Evolutionary conservation across 2,888 invertebrate genomes (phyloP).

Genomic region (Tiphia femorata): DNA sequence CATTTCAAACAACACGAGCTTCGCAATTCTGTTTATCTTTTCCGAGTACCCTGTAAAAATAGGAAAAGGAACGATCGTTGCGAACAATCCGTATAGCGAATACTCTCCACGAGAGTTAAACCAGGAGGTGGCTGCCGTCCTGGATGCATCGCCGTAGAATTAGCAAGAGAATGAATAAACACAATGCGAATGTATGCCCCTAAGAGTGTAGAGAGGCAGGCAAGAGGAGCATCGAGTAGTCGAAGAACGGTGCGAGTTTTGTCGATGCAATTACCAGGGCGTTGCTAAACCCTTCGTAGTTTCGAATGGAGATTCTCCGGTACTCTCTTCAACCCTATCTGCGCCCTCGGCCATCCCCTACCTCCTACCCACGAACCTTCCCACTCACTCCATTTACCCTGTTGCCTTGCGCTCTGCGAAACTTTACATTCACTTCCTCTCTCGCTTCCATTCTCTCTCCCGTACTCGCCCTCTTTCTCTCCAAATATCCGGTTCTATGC

Average conservation of each 20-base stretch:
- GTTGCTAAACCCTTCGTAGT: slow-evolving; percentile 15
- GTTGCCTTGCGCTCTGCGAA: not conserved
- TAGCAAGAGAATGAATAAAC: too few species aligned
- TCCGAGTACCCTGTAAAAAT: too few species aligned
- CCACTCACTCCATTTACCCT: slow-evolving; percentile 4
- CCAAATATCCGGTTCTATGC: slow-evolving; percentile 10
- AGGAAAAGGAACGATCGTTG: too few species aligned
- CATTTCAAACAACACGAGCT: too few species aligned
- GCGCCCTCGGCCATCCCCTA: slow-evolving; percentile 8
- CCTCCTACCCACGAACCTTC: slow-evolving; percentile 11
- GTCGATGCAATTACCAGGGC: slow-evolving; percentile 33
- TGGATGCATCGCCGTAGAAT: too few species aligned
- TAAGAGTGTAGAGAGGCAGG: too few species aligned
- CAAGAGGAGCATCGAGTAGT: too few species aligned
- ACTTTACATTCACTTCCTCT: not conserved
- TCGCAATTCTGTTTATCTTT: too few species aligned
- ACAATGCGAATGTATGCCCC: too few species aligned
- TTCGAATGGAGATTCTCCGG: slow-evolving; percentile 20
- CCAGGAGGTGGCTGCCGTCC: too few species aligned
- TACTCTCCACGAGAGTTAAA: too few species aligned
- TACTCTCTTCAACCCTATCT: slow-evolving; percentile 1
- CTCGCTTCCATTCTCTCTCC: slow-evolving; percentile 2
- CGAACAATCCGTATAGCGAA: too few species aligned
- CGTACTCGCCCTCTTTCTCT: not conserved
- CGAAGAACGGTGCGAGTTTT: slow-evolving; percentile 12